phyloP scores from a whole-genome alignment of 2,113 vertebrate species.

The Ophthalmolycus amberensis region DNA sequence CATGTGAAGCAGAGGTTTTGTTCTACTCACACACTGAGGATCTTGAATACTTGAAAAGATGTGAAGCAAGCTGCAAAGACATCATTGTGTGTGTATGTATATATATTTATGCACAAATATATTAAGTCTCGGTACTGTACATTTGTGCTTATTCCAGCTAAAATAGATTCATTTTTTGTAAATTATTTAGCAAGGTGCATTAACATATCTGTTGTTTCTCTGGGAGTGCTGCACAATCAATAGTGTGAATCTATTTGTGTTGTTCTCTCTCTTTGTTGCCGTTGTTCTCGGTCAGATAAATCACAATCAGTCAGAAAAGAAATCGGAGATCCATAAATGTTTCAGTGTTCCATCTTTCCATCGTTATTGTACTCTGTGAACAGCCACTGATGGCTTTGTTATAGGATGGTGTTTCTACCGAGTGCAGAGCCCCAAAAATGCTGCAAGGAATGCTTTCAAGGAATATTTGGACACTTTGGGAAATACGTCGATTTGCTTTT shows the following conservation, averaged over 20 bases:
- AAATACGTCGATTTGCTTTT: neutral
- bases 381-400: neutral
- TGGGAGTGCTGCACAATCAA: conserved; percentile 47
- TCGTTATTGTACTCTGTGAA: conserved; percentile 1
- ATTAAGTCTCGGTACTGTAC: neutral
- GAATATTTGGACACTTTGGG: neutral
- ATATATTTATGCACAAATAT: neutral
- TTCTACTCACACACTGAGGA: conserved; percentile 43
- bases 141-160: neutral
- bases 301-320: conserved; percentile 22
- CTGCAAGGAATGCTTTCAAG: neutral
- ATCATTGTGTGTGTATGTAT: neutral
- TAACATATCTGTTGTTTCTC: conserved; percentile 26
- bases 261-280: conserved; percentile 25
- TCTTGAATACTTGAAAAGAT: conserved; percentile 58
- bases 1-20: conserved; percentile 43
- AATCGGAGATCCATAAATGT: conserved; percentile 33
- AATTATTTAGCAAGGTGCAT: conserved; percentile 49
- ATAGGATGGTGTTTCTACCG: neutral
- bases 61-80: neutral
- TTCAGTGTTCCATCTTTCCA: neutral
- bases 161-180: neutral
- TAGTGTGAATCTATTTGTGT: conserved; percentile 30
- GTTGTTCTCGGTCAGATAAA: conserved; percentile 21
- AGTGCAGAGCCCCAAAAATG: neutral